Evolutionary conservation across 2,113 vertebrate species (phyloP), one percentile per base, ranked within the genome.

Genomic region (Mus spicilegus): DNA sequence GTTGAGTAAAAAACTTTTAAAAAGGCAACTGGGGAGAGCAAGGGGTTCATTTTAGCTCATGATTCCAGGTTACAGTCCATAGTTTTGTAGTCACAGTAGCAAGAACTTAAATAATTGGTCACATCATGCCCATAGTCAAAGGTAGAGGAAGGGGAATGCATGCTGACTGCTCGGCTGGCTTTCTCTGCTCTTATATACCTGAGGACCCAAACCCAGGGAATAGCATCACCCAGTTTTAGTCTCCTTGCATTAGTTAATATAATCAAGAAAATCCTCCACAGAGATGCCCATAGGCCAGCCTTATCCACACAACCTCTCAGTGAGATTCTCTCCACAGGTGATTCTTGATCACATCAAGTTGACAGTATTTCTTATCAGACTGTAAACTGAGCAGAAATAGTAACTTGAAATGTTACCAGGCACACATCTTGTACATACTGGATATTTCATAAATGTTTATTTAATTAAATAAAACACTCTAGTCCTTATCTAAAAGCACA

Each of bases 381-480:
- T 91, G 8, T 36, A 28, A 67, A 39, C 39, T 77, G 91, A 93
- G 54, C 19, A 93, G 58, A 69, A 69, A 36, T 36, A 69, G 67
- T 69, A 30, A 30, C 67, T 86, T 89, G 86, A 46, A 30, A 69
- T 89, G 39, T 67, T n/a, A 67, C 1, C 22, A 39, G 51, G 1
- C 75, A 95, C 92, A 94, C 19, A 87, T 61, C 4, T 93, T 77
- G 10, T 8, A 65, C 14, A 67, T 30, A 67, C 22, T 95, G 63
- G 5, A 36, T 56, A 88, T 28, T 90, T 94, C 81, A 82, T 80
- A 81, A 54, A 85, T 61, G 7, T 49, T 65, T 89, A 72, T 96
- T 78, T 87, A 94, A 89, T 13, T 69, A 69, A 95, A 89, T 63
- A 54, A 22, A 96, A 89, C 24, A 65, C 8, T 63, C 1, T 67